Percentiles rank a stretch among this genome's conserved stretches.
Evolutionary conservation across 2,797 vertebrate genomes (phyloP).

Genomic region (Microctenopoma stevenorrisi): DNA sequence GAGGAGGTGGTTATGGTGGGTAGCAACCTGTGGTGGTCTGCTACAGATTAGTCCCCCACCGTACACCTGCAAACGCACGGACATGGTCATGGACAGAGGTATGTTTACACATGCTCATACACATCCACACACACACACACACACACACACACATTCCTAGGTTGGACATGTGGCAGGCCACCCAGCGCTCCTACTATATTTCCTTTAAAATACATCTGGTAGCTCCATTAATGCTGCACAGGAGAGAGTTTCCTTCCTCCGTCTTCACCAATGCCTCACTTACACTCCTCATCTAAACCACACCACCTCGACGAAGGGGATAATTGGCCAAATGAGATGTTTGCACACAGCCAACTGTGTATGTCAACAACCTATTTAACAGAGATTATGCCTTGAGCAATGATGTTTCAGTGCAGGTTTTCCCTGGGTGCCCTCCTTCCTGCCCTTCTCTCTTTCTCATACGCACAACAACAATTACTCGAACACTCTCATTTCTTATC

Average conservation of each 20-base stretch:
- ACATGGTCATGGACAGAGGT: slow-evolving; percentile 38
- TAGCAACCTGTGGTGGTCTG: slow-evolving; percentile 39
- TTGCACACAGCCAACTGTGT: slow-evolving; percentile 63
- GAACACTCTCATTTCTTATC: slow-evolving; percentile 7
- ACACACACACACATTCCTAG: slow-evolving; percentile 28
- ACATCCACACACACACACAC: slow-evolving; percentile 17
- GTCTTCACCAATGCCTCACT: slow-evolving; percentile 46
- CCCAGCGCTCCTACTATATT: slow-evolving; percentile 49
- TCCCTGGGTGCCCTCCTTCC: slow-evolving; percentile 21
- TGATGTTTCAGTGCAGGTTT: slow-evolving; percentile 54
- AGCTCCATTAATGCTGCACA: slow-evolving; percentile 51
- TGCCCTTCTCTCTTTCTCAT: neutral
- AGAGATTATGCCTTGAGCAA: slow-evolving; percentile 62
- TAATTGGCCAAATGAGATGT: slow-evolving; percentile 72
- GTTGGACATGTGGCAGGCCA: slow-evolving; percentile 59
- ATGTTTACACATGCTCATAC: slow-evolving; percentile 21
- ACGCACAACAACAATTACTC: slow-evolving; percentile 1
- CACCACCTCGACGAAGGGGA: slow-evolving; percentile 47
- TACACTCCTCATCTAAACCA: slow-evolving; percentile 47
- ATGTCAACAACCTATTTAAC: slow-evolving; percentile 74
- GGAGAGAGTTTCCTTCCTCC: slow-evolving; percentile 37
- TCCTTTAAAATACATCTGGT: slow-evolving; percentile 69
- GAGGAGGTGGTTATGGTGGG: slow-evolving; percentile 6
- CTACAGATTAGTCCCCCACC: slow-evolving; percentile 22
- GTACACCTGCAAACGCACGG: slow-evolving; percentile 56